Percentiles rank a stretch among this genome's conserved stretches.
phyloP scores from a whole-genome alignment of 2,113 vertebrate genomes.

The Pygoscelis antarcticus region DNA sequence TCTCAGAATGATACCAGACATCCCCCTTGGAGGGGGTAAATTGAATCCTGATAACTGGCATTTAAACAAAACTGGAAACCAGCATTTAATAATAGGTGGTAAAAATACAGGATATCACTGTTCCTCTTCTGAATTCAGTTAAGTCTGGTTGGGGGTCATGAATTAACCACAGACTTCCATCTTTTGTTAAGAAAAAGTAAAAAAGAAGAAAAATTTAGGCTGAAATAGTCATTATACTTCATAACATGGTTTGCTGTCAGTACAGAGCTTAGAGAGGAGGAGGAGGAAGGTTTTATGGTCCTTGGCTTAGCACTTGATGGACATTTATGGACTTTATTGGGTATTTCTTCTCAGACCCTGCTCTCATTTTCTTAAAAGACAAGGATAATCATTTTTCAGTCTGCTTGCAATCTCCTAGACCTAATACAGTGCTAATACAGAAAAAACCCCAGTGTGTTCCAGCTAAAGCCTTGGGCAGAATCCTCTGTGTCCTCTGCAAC shows the following conservation, averaged over 20 bases:
- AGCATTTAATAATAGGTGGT: slow-evolving; percentile 41
- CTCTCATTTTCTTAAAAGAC: slow-evolving; percentile 11
- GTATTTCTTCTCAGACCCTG: background rate
- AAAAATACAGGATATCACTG: slow-evolving; percentile 15
- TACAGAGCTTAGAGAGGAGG: background rate
- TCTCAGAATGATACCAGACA: slow-evolving; percentile 63
- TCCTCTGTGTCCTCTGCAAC: background rate
- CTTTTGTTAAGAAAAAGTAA: background rate
- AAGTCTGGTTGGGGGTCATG: background rate
- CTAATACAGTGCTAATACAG: background rate
- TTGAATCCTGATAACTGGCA: slow-evolving; percentile 62
- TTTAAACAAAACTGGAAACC: slow-evolving; percentile 58
- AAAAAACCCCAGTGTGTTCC: background rate
- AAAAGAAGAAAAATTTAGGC: background rate
- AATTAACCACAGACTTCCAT: background rate
- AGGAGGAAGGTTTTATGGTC: background rate
- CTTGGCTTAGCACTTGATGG: background rate
- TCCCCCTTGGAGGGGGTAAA: slow-evolving; percentile 34
- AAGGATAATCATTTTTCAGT: background rate
- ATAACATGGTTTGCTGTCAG: background rate
- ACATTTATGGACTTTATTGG: background rate
- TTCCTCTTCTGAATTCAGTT: background rate
- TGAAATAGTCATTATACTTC: background rate
- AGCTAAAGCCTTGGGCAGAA: background rate
- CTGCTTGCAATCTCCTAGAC: background rate